phyloP scores from a whole-genome alignment of 2,888 invertebrate species.

The Ferdinandea cuprea region DNA sequence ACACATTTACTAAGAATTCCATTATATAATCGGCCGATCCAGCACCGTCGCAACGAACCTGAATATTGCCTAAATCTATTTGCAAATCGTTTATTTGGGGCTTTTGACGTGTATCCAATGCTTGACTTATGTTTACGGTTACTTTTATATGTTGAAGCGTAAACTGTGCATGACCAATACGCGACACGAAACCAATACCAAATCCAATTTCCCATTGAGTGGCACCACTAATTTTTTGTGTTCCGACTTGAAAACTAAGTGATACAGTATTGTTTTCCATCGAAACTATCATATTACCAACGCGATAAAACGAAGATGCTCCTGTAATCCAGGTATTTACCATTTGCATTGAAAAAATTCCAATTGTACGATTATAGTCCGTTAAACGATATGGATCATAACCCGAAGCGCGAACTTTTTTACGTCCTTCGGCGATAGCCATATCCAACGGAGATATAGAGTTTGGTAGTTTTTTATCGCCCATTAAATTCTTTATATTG shows the following conservation, averaged over 20 bases:
- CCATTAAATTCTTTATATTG: constrained; percentile 88
- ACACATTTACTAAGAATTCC: constrained; percentile 91
- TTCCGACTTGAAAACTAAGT: constrained; percentile 88
- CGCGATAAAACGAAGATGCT: constrained; percentile 91
- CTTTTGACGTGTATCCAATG: constrained; percentile 89
- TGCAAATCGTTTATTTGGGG: constrained; percentile 89
- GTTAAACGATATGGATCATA: constrained; percentile 90
- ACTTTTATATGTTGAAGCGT: constrained; percentile 91
- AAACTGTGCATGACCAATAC: constrained; percentile 89
- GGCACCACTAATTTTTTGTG: constrained; percentile 90
- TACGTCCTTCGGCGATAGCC: constrained; percentile 89
- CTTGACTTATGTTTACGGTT: constrained; percentile 88
- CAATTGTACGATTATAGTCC: constrained; percentile 89
- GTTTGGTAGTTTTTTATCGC: constrained; percentile 90
- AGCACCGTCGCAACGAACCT: constrained; percentile 91
- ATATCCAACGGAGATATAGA: constrained; percentile 94
- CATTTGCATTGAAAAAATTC: constrained; percentile 88
- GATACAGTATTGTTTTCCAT: constrained; percentile 88
- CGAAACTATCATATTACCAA: constrained; percentile 89
- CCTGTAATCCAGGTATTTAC: constrained; percentile 91
- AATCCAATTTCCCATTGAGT: constrained; percentile 91
- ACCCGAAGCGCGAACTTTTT: constrained; percentile 86
- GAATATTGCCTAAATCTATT: constrained; percentile 92
- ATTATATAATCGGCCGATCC: constrained; percentile 93
- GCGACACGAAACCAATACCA: constrained; percentile 87